Evolutionary conservation across 92 coral and sea anemone genomes (phyloP), one percentile per base, ranked within the genome.

Genomic region (Epizoanthus stellaris): DNA sequence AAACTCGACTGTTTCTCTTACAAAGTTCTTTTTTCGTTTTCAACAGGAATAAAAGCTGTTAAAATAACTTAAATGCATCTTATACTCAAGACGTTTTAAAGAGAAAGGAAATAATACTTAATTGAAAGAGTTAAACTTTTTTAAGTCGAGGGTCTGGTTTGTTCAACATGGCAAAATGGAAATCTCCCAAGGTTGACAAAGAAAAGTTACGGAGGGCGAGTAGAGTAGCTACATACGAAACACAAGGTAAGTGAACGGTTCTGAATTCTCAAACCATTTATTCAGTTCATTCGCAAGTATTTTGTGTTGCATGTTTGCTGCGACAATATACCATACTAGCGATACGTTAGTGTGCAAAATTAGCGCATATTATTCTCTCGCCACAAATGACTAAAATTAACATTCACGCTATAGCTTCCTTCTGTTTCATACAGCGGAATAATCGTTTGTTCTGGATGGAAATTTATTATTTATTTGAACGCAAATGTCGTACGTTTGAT

Each of bases 151-250:
- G 53, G 38, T 34, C 15, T 20, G 13, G 1, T 57, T 59, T 62
- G 40, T 40, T 45, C 60, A 63, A 21, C 57, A 79, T 79, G 83
- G 65, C 83, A 63, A 79, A 8, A 30, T 58, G 11, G 3, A 57
- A 63, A 10, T 63, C 83, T 42, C 34, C 83, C 2, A 79, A 62
- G 30, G 38, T 19, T 21, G 83, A 79, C 15, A 79, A 63, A 79
- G 83, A 79, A 45, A 79, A 79, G 30, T 15, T 61, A 13, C 34
- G 83, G 49, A 79, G 83, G 20, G 72, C 73, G 17, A 79, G 61
- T 34, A 79, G 83, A 62, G 83, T 62, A 1, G 83, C 72, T 39
- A 53, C 53, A 16, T 63, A 63, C 12, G 83, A 79, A 79, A 79
- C 83, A 4, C 60, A 63, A 13, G 83, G 83, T 79, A 63, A 63